Conservation (phyloP, 1,140 invertebrate genomes). For the Calliphora vicina region DNA sequence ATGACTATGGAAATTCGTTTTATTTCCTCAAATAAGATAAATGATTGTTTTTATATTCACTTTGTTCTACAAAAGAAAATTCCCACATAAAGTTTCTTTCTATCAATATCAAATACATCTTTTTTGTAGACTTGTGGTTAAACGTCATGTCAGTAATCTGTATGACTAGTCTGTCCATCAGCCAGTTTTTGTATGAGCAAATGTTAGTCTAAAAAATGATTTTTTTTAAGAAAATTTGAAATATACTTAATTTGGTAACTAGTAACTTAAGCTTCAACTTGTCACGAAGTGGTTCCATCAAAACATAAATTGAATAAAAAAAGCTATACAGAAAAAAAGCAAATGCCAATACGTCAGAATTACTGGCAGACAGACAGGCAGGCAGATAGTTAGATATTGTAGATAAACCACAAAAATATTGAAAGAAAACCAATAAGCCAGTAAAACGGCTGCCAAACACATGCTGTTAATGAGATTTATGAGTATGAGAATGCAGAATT, state of each 20-base stretch:
- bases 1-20: no score
- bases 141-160: not conserved
- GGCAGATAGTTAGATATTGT: not conserved
- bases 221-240: not conserved
- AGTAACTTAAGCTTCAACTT: not conserved
- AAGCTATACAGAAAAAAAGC: not conserved
- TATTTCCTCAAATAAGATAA: no score
- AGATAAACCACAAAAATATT: not conserved
- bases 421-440: not conserved
- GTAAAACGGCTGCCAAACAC: slow-evolving; percentile 8
- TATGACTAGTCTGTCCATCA: not conserved
- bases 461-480: slow-evolving; percentile 1
- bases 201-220: not conserved
- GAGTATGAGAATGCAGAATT: not conserved
- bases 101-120: not conserved
- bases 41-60: no score
- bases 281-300: not conserved
- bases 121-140: not conserved
- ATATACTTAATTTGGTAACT: not conserved
- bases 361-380: not conserved
- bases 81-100: not conserved
- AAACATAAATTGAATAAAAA: not conserved
- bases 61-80: no score
- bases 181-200: not conserved
- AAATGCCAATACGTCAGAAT: not conserved